Percentiles rank a stretch among this genome's conserved stretches.
phyloP scores from a whole-genome alignment of 1,140 invertebrate species.

The Zaprionus taronus region DNA sequence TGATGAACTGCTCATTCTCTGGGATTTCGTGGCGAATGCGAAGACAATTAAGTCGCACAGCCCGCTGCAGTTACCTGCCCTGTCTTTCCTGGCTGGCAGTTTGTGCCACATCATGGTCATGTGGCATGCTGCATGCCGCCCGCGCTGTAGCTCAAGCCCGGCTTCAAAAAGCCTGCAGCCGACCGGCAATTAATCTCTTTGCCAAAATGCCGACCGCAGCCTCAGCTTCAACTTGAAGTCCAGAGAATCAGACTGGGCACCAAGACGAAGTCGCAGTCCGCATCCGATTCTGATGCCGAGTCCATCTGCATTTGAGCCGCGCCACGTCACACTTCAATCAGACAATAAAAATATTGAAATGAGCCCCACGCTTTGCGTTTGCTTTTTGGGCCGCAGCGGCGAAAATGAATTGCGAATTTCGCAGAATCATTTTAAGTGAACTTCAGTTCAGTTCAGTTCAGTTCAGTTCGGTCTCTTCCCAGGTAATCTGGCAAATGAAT shows the following conservation, averaged over 20 bases:
- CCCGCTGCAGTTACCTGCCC: conserved; percentile 3
- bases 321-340: conserved; percentile 79
- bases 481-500: conserved; percentile 80
- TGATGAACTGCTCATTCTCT: neutral
- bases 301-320: conserved; percentile 43
- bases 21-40: neutral
- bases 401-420: conserved; percentile 75
- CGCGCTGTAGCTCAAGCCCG: neutral
- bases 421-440: conserved; percentile 80
- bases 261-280: neutral
- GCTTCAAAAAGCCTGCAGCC: conserved; percentile 23
- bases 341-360: conserved; percentile 81
- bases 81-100: neutral
- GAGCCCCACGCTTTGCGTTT: conserved; percentile 34
- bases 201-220: conserved; percentile 61
- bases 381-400: conserved; percentile 20
- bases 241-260: conserved; percentile 3
- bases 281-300: neutral
- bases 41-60: conserved; percentile 1
- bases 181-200: conserved; percentile 77
- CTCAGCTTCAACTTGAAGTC: conserved; percentile 32
- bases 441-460: conserved; percentile 58
- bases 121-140: conserved; percentile 5
- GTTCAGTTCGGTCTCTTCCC: conserved; percentile 36
- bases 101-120: conserved; percentile 2